Conservation (phyloP, 2,888 invertebrate species). For the Limnephilus auricula region DNA sequence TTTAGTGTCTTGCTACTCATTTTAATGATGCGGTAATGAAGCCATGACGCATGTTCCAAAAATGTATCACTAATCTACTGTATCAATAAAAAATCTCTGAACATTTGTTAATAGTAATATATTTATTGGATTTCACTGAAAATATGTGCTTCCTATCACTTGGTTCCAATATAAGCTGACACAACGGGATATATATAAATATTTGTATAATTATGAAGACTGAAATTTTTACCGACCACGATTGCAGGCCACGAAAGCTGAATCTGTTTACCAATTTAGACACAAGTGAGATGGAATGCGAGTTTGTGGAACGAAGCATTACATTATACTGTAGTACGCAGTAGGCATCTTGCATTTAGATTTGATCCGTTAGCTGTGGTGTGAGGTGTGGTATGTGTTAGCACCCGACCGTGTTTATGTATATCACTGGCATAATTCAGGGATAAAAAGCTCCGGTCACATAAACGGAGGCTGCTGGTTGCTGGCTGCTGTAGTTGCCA, state of each 20-base stretch:
- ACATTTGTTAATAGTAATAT: neutral
- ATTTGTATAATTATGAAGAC: no score
- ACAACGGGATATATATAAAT: no score
- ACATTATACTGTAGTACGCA: neutral
- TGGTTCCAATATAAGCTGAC: no score
- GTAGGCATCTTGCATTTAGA: neutral
- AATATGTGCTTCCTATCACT: no score
- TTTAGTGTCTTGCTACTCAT: no score
- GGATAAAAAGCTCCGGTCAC: constrained; percentile 32
- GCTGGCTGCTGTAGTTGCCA: constrained; percentile 10
- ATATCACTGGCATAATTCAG: constrained; percentile 5
- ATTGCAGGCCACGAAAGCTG: neutral
- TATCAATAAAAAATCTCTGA: no score
- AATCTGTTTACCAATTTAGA: neutral
- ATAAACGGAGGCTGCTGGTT: constrained; percentile 20
- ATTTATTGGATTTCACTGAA: no score
- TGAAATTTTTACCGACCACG: no score
- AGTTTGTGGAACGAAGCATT: neutral
- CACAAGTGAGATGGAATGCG: neutral
- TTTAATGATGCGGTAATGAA: no score
- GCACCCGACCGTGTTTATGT: neutral
- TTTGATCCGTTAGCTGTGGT: neutral
- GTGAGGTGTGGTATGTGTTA: neutral
- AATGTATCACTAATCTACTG: no score
- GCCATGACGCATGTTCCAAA: no score